phyloP scores from a whole-genome alignment of 2,888 invertebrate genomes.

The Leptopilina myrica region DNA sequence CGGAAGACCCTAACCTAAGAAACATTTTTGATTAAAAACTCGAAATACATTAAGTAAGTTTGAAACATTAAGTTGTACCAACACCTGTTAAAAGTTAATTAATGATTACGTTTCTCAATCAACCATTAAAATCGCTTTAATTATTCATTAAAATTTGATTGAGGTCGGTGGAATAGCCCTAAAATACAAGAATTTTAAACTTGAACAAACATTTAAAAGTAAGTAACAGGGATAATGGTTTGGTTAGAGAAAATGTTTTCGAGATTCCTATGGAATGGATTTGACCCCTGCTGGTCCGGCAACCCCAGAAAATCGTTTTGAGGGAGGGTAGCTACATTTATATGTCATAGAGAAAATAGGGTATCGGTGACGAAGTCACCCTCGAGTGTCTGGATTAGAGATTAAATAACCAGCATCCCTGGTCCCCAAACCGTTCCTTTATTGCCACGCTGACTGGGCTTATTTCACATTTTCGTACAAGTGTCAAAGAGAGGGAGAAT shows the following conservation, averaged over 20 bases:
- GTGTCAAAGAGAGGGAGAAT: neutral
- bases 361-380: slow-evolving; percentile 60
- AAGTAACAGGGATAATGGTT: neutral
- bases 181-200: too few relatives aligned
- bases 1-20: too few relatives aligned
- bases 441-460: slow-evolving; percentile 47
- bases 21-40: too few relatives aligned
- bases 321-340: slow-evolving; percentile 56
- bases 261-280: slow-evolving; percentile 49
- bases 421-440: slow-evolving; percentile 62
- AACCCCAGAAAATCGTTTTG: slow-evolving; percentile 47
- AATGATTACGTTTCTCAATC: too few relatives aligned
- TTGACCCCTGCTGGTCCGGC: slow-evolving; percentile 52
- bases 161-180: too few relatives aligned
- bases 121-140: too few relatives aligned
- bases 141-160: too few relatives aligned
- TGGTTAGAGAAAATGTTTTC: neutral
- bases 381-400: slow-evolving; percentile 70
- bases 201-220: too few relatives aligned
- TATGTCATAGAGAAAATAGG: slow-evolving; percentile 55
- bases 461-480: slow-evolving; percentile 46
- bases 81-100: too few relatives aligned
- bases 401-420: slow-evolving; percentile 74
- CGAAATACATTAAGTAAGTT: too few relatives aligned
- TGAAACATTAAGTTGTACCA: too few relatives aligned